Conservation (phyloP, 1,140 invertebrate genomes). For the Lethrus apterus region DNA sequence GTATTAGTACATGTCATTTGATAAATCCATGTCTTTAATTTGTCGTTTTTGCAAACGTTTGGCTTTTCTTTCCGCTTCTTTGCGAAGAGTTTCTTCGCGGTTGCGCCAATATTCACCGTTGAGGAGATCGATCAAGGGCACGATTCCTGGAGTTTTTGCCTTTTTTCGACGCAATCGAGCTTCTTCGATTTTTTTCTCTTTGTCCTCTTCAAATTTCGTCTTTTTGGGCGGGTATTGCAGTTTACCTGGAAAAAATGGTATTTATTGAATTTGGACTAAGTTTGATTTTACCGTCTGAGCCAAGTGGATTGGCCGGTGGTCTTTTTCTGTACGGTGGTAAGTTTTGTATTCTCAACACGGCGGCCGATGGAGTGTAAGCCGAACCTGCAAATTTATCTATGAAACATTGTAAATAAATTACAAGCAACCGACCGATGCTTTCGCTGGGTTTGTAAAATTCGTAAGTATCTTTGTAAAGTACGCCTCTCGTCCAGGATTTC, state of each 20-base stretch:
- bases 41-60: slow-evolving; percentile 1
- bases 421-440: slow-evolving; percentile 46
- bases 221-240: slow-evolving; percentile 44
- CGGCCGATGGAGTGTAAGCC: slow-evolving; percentile 48
- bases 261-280: neutral
- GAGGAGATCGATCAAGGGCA: slow-evolving; percentile 47
- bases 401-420: slow-evolving; percentile 11
- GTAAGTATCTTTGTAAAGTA: slow-evolving; percentile 49
- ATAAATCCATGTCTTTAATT: slow-evolving; percentile 4
- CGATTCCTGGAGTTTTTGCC: slow-evolving; percentile 38
- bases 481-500: slow-evolving; percentile 50
- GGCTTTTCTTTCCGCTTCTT: slow-evolving; percentile 40
- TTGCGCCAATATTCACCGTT: slow-evolving; percentile 46
- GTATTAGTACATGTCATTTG: too few relatives aligned
- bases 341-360: slow-evolving; percentile 45
- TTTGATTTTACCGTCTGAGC: slow-evolving; percentile 32
- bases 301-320: slow-evolving; percentile 27
- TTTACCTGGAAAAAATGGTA: slow-evolving; percentile 30
- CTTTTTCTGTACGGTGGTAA: slow-evolving; percentile 41
- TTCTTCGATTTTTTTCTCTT: slow-evolving; percentile 26
- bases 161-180: slow-evolving; percentile 17
- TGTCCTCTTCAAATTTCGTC: slow-evolving; percentile 30
- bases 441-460: slow-evolving; percentile 55
- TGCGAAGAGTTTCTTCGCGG: slow-evolving; percentile 42
- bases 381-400: too few relatives aligned